phyloP scores from a whole-genome alignment of 2,113 vertebrate genomes.

The Channa maculata region DNA sequence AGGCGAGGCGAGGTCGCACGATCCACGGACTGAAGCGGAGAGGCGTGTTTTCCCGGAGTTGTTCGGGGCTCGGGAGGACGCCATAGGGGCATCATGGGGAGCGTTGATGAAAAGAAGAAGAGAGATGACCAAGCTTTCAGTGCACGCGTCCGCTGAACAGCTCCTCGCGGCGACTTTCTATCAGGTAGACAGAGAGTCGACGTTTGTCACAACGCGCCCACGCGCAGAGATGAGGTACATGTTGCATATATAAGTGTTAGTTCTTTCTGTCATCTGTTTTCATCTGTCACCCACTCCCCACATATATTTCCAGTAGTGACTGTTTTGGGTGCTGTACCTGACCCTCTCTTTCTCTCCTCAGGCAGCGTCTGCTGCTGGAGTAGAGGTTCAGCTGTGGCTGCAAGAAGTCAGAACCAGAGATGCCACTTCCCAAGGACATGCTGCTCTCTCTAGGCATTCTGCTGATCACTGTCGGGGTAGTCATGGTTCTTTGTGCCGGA shows the following conservation, averaged over 20 bases:
- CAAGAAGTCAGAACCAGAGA: constrained; percentile 33
- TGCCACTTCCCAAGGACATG: constrained; percentile 64
- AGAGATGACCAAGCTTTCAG: constrained; percentile 32
- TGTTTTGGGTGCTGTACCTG: neutral
- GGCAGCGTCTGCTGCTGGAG: constrained; percentile 44
- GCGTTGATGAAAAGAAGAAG: constrained; percentile 34
- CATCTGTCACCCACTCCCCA: neutral
- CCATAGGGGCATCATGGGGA: constrained; percentile 1
- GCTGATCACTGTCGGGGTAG: constrained; percentile 62
- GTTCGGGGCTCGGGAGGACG: neutral
- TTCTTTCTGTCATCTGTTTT: too few relatives aligned
- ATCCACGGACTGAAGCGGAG: constrained; percentile 1
- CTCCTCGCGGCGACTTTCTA: constrained; percentile 15
- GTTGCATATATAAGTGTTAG: constrained; percentile 26
- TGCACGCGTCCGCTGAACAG: constrained; percentile 18
- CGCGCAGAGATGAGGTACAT: constrained; percentile 16
- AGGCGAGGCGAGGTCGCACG: constrained; percentile 18
- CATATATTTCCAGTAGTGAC: neutral
- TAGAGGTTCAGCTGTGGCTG: constrained; percentile 15
- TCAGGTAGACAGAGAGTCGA: constrained; percentile 44
- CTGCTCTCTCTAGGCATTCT: constrained; percentile 69
- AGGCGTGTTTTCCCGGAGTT: constrained; percentile 14
- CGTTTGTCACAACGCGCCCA: neutral
- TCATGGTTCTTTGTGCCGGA: constrained; percentile 31
- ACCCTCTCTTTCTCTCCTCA: neutral